These are phyloP conservation scores for Catagonus wagneri DNA, from an alignment of 2,113 vertebrate species.

Conservation along the genomic window DNA sequence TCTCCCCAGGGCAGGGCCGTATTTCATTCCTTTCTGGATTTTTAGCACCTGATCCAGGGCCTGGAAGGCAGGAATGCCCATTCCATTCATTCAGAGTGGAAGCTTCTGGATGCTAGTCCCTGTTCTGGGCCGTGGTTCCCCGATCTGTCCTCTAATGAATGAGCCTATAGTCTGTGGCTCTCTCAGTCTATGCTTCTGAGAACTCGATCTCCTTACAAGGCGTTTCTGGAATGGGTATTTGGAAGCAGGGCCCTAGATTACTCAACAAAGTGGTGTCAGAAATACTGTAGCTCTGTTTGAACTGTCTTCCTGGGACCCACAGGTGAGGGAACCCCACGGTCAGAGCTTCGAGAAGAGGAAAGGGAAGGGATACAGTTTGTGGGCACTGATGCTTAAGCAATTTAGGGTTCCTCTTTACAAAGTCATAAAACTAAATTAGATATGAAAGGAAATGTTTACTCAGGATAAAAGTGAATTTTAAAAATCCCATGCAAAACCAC, in stretches of 20 bases:
- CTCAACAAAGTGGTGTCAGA: background rate
- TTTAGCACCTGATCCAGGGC: too few relatives aligned
- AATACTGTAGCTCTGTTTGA: background rate
- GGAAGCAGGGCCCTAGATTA: background rate
- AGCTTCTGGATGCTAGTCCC: background rate
- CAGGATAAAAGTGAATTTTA: background rate
- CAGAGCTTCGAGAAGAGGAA: background rate
- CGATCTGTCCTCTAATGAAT: too few relatives aligned
- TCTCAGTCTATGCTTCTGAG: background rate
- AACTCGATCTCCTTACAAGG: background rate
- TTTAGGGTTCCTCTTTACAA: background rate
- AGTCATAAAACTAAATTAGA: background rate
- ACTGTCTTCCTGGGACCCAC: background rate
- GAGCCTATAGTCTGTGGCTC: background rate
- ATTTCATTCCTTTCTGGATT: background rate
- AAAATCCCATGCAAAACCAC: background rate
- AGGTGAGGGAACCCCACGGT: too few relatives aligned
- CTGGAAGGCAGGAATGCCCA: background rate
- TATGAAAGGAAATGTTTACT: background rate
- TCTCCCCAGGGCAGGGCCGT: background rate
- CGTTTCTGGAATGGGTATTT: background rate
- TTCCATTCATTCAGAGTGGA: background rate
- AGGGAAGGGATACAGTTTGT: background rate
- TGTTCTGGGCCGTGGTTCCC: background rate
- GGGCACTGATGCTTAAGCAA: background rate